Evolutionary conservation across 1,140 invertebrate species (phyloP).

Genomic region (Pseudomyrmex flavicornis): DNA sequence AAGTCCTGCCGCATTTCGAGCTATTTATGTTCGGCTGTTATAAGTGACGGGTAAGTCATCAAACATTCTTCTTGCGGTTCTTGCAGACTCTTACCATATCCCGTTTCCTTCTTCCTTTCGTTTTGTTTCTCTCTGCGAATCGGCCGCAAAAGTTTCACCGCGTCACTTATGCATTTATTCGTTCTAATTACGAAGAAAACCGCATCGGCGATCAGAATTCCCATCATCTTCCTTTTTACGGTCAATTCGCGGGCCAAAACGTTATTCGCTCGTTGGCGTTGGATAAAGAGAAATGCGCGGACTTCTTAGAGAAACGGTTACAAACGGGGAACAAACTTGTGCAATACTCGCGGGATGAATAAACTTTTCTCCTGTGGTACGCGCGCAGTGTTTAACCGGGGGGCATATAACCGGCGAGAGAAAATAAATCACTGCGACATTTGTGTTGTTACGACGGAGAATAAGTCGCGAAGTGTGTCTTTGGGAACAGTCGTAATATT

Average conservation of each 20-base stretch:
- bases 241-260: neutral
- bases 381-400: slow-evolving; percentile 30
- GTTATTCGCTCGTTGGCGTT: slow-evolving; percentile 24
- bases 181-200: slow-evolving; percentile 62
- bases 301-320: neutral
- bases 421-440: slow-evolving; percentile 43
- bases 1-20: slow-evolving; percentile 15
- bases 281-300: slow-evolving; percentile 4
- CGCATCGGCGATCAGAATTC: slow-evolving; percentile 52
- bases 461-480: slow-evolving; percentile 40
- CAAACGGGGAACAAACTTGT: neutral
- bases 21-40: slow-evolving; percentile 24
- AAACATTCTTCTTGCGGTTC: slow-evolving; percentile 50
- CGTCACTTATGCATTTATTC: slow-evolving; percentile 74
- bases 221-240: slow-evolving; percentile 4
- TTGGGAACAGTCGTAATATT: slow-evolving; percentile 23
- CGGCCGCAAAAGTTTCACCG: slow-evolving; percentile 36
- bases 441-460: slow-evolving; percentile 5
- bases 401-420: slow-evolving; percentile 6
- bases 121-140: slow-evolving; percentile 8
- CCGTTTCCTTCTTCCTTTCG: neutral
- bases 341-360: slow-evolving; percentile 30
- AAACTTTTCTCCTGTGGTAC: slow-evolving; percentile 26
- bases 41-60: slow-evolving; percentile 54
- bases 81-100: neutral